Evolutionary conservation across 2,888 invertebrate species (phyloP).

Genomic region (Pediacus dermestoides): DNA sequence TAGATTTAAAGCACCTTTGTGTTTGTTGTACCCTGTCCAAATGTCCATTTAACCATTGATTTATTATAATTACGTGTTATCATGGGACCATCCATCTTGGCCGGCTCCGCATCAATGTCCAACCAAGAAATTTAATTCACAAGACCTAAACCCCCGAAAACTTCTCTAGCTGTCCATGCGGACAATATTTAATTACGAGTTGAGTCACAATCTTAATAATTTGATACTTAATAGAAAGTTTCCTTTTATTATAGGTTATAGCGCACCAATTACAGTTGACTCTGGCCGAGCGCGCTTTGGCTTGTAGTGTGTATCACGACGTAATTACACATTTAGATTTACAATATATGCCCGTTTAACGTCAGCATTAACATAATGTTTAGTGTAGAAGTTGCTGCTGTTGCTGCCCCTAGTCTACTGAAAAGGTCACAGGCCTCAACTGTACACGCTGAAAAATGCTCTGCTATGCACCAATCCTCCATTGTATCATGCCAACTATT

Average conservation of each 20-base stretch:
- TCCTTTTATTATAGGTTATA: too few relatives aligned
- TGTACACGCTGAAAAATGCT: conserved; percentile 27
- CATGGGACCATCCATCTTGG: conserved; percentile 36
- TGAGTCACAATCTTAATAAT: too few relatives aligned
- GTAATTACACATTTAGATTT: conserved; percentile 33
- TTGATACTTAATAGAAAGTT: too few relatives aligned
- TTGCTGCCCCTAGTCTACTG: conserved; percentile 17
- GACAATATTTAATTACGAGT: too few relatives aligned
- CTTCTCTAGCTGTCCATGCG: too few relatives aligned
- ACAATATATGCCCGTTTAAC: conserved; percentile 32
- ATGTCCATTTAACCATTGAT: conserved; percentile 36
- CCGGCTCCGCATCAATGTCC: too few relatives aligned
- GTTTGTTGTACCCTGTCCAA: conserved; percentile 29
- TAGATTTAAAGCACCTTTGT: conserved; percentile 9
- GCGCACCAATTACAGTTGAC: neutral
- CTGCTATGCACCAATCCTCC: conserved; percentile 23
- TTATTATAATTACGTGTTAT: conserved; percentile 38
- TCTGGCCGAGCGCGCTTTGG: too few relatives aligned
- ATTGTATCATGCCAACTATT: conserved; percentile 37
- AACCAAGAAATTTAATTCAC: too few relatives aligned
- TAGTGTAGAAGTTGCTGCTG: conserved; percentile 28
- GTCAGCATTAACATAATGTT: conserved; percentile 37
- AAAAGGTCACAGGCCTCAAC: conserved; percentile 29
- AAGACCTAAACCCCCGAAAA: too few relatives aligned
- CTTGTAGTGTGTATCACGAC: conserved; percentile 2